Evolutionary conservation across 2,888 invertebrate species (phyloP), one percentile per base, ranked within the genome.

Genomic region (Netelia virgata): DNA sequence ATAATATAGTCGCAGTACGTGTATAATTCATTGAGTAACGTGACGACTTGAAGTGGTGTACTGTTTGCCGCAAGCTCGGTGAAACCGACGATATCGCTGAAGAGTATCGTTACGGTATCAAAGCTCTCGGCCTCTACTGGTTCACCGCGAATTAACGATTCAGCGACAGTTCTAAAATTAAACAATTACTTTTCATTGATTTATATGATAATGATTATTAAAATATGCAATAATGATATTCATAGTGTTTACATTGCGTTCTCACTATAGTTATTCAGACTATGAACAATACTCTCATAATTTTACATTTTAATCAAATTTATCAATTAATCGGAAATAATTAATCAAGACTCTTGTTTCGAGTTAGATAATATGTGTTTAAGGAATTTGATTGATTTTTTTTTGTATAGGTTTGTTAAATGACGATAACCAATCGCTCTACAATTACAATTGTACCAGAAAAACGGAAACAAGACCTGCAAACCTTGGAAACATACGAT

Each of bases 21-120:
- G 95, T 99, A 99, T 68, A 99, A 97, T 73, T 98, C 98, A 93
- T 99, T 99, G 50, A 99, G 95, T 92, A 99, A 98, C 85, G 97
- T 97, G n/a, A 99, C 98, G 16, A 99, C 98, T 97, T 98, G 94
- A 28, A 95, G 94, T 78, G 97, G 97, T 0, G 97, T 97, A 90
- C 97, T 96, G 36, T 95, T 95, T 0, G 97, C 97, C 2, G 97
- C 97, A 23, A 97, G 94, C 86, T 96, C 96, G 0, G 97, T 97
- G 90, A 97, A 97, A 0, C 97, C 97, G 0, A 97, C 97, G 85
- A 97, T 96, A 90, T 97, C 97, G 89, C 97, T 97, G 91, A 97
- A 97, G 91, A 97, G 96, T 85, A 97, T 96, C 0, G 97, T 97
- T 6, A 97, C 97, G 86, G 96, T 96, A 86, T 97, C 97, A 90